Conservation (phyloP, 1,140 invertebrate genomes). For the Psilanteris sp. region DNA sequence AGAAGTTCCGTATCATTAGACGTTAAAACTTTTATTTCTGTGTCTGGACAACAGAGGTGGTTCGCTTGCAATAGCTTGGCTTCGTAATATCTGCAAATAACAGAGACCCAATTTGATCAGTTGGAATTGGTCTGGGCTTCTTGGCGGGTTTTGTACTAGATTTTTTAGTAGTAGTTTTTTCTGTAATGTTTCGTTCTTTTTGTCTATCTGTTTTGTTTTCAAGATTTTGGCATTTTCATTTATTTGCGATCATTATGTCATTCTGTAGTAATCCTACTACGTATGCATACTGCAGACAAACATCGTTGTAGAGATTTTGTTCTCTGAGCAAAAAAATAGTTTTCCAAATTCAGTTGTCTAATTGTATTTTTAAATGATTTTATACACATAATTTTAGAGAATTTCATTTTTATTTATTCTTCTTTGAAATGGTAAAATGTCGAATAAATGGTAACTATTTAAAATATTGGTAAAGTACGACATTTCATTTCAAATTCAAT, state of each 20-base stretch:
- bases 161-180: constrained; percentile 10
- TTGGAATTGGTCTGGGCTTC: constrained; percentile 36
- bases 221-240: not conserved
- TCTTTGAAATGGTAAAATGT: too few species aligned
- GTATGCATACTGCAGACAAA: not conserved
- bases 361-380: too few species aligned
- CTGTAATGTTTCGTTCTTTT: constrained; percentile 1
- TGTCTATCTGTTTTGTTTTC: not conserved
- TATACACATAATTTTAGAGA: too few species aligned
- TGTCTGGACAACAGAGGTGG: constrained; percentile 54
- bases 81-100: constrained; percentile 79
- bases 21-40: constrained; percentile 67
- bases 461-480: too few species aligned
- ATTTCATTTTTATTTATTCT: too few species aligned
- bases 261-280: not conserved
- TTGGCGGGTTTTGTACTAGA: not conserved
- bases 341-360: too few species aligned
- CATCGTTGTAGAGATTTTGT: too few species aligned
- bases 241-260: not conserved
- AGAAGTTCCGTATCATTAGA: constrained; percentile 64
- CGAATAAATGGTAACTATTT: too few species aligned
- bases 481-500: too few species aligned
- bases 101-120: constrained; percentile 74
- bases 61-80: constrained; percentile 68
- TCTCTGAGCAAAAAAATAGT: too few species aligned